Conservation (phyloP, 2,888 invertebrate genomes). For the Fissipunctia ypsillon region DNA sequence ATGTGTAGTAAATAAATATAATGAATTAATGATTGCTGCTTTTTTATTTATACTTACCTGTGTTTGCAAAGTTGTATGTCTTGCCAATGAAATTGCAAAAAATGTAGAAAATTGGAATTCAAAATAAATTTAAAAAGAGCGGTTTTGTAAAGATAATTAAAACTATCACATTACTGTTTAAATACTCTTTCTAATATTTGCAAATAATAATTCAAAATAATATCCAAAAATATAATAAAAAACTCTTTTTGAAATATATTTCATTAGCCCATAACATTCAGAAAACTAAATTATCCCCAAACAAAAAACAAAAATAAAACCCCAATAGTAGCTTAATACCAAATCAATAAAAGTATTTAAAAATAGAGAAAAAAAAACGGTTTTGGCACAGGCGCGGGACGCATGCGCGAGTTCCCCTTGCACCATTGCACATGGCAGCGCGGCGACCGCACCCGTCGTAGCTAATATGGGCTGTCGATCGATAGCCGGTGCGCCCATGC, state of each 20-base stretch:
- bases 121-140: not conserved
- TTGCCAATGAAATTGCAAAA: slow-evolving; percentile 13
- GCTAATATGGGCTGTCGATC: slow-evolving; percentile 24
- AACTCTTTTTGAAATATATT: not conserved
- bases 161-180: slow-evolving; percentile 43
- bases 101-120: not conserved
- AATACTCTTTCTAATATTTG: not conserved
- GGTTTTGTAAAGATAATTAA: not conserved
- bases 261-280: not conserved
- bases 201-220: not conserved
- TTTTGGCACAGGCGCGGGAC: slow-evolving; percentile 5
- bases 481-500: slow-evolving; percentile 42
- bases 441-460: not conserved
- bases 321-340: not conserved
- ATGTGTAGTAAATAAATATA: slow-evolving; percentile 52
- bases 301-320: not conserved
- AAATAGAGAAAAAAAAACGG: not conserved
- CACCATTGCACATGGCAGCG: not conserved
- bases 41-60: slow-evolving; percentile 49
- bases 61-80: slow-evolving; percentile 20
- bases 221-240: not conserved
- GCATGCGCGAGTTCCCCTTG: slow-evolving; percentile 16
- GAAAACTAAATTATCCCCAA: not conserved
- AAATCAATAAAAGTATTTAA: slow-evolving; percentile 13
- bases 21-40: slow-evolving; percentile 25